A percentile compares a stretch with the other conserved stretches of the same genome.
Evolutionary conservation across 2,888 invertebrate genomes (phyloP).

Genomic region (Dione vanillae): DNA sequence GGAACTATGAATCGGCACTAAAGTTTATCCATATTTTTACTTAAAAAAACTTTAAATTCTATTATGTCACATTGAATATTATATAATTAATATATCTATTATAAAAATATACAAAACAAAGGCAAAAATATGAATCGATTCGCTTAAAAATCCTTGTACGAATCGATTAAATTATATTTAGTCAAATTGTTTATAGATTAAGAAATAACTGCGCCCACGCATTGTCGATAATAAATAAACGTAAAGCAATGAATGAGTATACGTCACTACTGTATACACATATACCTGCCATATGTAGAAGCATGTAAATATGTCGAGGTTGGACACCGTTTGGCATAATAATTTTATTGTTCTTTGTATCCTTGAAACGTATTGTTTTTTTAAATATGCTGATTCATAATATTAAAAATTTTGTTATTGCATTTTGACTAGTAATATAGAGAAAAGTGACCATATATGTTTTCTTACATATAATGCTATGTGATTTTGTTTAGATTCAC

Average conservation of each 20-base stretch:
- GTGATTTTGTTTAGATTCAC: too few species aligned
- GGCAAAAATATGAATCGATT: background rate
- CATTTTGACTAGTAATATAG: background rate
- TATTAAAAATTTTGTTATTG: background rate
- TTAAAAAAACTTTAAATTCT: too few species aligned
- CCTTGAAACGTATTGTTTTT: conserved; percentile 19
- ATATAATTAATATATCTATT: too few species aligned
- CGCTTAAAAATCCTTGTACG: background rate
- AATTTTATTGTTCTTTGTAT: conserved; percentile 38
- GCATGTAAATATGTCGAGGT: conserved; percentile 62
- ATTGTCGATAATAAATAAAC: conserved; percentile 42
- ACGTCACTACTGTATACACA: conserved; percentile 45
- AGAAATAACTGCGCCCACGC: conserved; percentile 41
- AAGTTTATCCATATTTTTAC: too few species aligned
- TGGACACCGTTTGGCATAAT: conserved; percentile 41
- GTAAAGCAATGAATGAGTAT: conserved; percentile 45
- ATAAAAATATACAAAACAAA: background rate
- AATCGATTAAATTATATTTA: background rate
- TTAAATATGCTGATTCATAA: conserved; percentile 5
- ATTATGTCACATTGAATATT: too few species aligned
- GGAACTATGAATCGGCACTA: too few species aligned
- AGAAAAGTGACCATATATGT: too few species aligned
- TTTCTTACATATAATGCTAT: too few species aligned
- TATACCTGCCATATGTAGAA: conserved; percentile 48
- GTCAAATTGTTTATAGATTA: background rate